phyloP scores from a whole-genome alignment of 2,797 vertebrate species.

The Macropus fuliginosus region DNA sequence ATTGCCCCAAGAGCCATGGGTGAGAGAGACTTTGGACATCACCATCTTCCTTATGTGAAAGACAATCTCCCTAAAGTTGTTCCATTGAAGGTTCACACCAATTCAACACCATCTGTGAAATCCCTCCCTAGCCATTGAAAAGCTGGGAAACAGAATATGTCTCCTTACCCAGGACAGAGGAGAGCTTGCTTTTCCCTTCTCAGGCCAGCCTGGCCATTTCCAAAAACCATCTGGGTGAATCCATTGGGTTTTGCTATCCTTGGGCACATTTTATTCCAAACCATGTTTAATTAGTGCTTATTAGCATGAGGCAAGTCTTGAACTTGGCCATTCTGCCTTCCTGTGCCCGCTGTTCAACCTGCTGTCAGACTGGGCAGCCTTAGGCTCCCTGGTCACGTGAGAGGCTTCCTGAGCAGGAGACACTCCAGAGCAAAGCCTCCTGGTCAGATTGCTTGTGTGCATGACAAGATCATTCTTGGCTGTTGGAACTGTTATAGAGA shows the following conservation, averaged over 20 bases:
- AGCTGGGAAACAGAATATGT: conserved; percentile 10
- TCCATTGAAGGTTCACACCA: background rate
- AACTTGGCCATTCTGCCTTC: background rate
- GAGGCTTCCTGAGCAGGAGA: background rate
- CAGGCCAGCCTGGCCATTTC: conserved; percentile 46
- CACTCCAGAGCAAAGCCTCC: background rate
- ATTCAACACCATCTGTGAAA: background rate
- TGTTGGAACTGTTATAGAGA: background rate
- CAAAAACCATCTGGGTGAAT: conserved; percentile 40
- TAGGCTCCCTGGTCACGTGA: background rate
- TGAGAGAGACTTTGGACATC: background rate
- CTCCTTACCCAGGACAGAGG: background rate
- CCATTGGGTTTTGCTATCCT: background rate
- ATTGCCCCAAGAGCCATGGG: conserved; percentile 10
- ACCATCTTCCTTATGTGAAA: conserved; percentile 31
- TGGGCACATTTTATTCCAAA: background rate
- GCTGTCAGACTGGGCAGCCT: background rate
- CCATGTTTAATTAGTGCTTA: background rate
- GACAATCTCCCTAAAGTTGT: background rate
- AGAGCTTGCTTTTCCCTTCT: conserved; percentile 8
- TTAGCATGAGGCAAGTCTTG: background rate
- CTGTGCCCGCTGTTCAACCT: background rate
- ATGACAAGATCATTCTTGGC: background rate
- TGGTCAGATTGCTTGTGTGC: background rate
- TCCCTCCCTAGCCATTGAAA: background rate